Conservation (phyloP, 2,888 invertebrate species). For the Tenthredo livida region DNA sequence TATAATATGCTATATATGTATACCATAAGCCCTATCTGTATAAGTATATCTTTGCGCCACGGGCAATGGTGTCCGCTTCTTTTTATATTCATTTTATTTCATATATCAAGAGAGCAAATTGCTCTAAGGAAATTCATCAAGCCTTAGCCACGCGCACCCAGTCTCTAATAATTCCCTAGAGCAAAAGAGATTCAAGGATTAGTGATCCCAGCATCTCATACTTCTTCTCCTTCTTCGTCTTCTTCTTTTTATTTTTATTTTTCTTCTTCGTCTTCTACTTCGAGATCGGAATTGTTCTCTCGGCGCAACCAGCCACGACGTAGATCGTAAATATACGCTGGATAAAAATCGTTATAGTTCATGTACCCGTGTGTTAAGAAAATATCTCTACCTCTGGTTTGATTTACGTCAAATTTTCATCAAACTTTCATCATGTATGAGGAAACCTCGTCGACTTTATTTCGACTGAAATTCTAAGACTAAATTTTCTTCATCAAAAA, state of each 20-base stretch:
- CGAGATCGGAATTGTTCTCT: constrained; percentile 8
- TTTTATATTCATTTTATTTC: neutral
- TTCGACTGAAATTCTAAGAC: too few species aligned
- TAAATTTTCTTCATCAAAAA: too few species aligned
- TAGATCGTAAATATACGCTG: neutral
- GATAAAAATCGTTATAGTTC: neutral
- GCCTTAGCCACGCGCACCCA: constrained; percentile 8
- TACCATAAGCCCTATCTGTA: neutral
- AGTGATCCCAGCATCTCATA: neutral
- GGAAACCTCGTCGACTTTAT: too few species aligned
- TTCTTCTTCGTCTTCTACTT: neutral
- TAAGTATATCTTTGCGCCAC: constrained; percentile 18
- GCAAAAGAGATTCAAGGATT: constrained; percentile 25
- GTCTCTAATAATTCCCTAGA: constrained; percentile 14
- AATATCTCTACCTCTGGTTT: neutral
- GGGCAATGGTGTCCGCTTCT: constrained; percentile 1
- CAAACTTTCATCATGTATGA: neutral
- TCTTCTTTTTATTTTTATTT: neutral
- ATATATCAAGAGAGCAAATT: constrained; percentile 19
- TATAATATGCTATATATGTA: too few species aligned
- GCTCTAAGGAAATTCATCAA: constrained; percentile 13
- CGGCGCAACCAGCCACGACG: neutral
- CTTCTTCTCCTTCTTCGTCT: neutral
- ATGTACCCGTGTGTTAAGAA: neutral
- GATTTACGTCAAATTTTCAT: neutral